A percentile compares a stretch with the other conserved stretches of the same genome.
phyloP scores from a whole-genome alignment of 2,797 vertebrate genomes.

The Aythya fuligula region DNA sequence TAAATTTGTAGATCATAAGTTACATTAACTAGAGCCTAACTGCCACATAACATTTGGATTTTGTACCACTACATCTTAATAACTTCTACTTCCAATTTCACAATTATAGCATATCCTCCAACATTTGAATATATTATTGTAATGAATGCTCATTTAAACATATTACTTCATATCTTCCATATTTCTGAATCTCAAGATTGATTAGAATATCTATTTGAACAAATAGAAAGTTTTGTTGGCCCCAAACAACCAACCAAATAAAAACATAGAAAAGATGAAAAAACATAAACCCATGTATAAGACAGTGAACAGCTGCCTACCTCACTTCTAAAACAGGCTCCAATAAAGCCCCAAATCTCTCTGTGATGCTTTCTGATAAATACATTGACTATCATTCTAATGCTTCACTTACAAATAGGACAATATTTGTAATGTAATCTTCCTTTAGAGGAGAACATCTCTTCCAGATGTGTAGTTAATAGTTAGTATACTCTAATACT shows the following conservation, averaged over 20 bases:
- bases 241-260: not conserved
- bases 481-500: not conserved
- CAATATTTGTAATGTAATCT: too few relatives aligned
- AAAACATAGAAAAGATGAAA: not conserved
- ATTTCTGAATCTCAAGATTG: not conserved
- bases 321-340: not conserved
- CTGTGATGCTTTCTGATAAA: not conserved
- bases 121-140: not conserved
- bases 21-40: not conserved
- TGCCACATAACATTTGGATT: not conserved
- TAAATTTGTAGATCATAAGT: slow-evolving; percentile 36
- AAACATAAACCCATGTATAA: not conserved
- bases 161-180: not conserved
- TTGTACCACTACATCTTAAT: not conserved
- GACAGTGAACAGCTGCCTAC: not conserved
- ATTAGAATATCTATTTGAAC: not conserved
- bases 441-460: too few relatives aligned
- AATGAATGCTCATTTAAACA: not conserved
- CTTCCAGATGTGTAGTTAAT: not conserved
- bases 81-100: slow-evolving; percentile 5
- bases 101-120: not conserved
- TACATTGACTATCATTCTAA: not conserved
- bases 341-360: not conserved
- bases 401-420: not conserved
- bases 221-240: not conserved